These are phyloP conservation scores for Noctua janthe DNA, from an alignment of 2,888 invertebrate species.

Conservation along the genomic window DNA sequence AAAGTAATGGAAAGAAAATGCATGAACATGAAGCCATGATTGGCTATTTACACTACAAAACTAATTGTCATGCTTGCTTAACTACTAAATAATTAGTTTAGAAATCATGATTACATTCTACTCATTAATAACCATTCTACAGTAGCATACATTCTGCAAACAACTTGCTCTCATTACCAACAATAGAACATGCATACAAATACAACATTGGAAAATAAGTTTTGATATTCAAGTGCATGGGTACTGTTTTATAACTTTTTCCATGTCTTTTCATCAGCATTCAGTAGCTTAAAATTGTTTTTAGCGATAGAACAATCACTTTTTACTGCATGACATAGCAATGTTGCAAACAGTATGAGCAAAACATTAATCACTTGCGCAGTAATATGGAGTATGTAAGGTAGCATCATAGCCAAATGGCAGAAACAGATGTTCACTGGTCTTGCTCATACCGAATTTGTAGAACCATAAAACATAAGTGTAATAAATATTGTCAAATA, in stretches of 20 bases:
- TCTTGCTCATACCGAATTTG: neutral
- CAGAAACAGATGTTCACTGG: neutral
- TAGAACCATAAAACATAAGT: neutral
- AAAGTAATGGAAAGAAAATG: slow-evolving; percentile 3
- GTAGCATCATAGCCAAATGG: neutral
- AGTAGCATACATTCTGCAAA: slow-evolving; percentile 12
- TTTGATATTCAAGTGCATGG: neutral
- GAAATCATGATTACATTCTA: slow-evolving; percentile 36
- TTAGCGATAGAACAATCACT: neutral
- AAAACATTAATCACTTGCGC: neutral
- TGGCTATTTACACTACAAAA: slow-evolving; percentile 16
- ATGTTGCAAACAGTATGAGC: neutral
- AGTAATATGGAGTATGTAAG: neutral
- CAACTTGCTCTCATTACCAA: slow-evolving; percentile 6
- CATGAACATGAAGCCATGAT: slow-evolving; percentile 33
- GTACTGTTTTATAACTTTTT: neutral
- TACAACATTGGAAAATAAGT: neutral
- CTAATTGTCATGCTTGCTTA: slow-evolving; percentile 42
- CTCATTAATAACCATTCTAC: slow-evolving; percentile 19
- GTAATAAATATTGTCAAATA: neutral
- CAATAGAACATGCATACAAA: slow-evolving; percentile 14
- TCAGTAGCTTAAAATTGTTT: neutral
- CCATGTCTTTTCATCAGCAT: slow-evolving; percentile 1
- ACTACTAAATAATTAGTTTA: slow-evolving; percentile 31
- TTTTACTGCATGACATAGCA: neutral